A percentile compares a stretch with the other conserved stretches of the same genome.
phyloP scores from a whole-genome alignment of 2,113 vertebrate species.

The Centrocercus urophasianus region DNA sequence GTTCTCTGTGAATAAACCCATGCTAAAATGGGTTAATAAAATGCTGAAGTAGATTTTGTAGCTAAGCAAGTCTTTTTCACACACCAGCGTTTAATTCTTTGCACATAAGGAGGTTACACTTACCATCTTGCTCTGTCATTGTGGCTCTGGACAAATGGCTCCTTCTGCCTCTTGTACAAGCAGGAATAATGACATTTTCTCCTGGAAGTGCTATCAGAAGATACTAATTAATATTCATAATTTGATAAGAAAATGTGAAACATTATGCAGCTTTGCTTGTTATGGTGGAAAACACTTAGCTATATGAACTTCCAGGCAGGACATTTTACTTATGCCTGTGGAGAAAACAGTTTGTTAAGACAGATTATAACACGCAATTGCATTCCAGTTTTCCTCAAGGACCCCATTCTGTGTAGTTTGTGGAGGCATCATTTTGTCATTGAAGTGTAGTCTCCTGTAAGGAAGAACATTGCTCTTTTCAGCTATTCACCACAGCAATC shows the following conservation, averaged over 20 bases:
- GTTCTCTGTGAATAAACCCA: background rate
- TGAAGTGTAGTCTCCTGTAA: background rate
- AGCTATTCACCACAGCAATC: background rate
- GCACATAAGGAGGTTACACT: accelerated
- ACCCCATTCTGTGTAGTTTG: background rate
- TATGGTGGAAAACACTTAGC: background rate
- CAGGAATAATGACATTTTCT: background rate
- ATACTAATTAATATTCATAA: background rate
- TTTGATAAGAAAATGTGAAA: conserved; percentile 14
- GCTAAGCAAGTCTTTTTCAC: background rate
- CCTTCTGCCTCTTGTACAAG: background rate
- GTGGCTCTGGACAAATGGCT: background rate
- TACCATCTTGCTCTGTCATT: background rate
- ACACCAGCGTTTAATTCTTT: accelerated
- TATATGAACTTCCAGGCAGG: background rate
- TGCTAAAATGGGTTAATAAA: background rate
- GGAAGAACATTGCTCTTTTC: conserved; percentile 23
- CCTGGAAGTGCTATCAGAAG: background rate
- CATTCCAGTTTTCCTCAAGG: background rate
- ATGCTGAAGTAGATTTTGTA: background rate
- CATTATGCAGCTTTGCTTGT: background rate
- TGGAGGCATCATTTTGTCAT: background rate
- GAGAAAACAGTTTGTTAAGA: background rate
- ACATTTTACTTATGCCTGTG: background rate
- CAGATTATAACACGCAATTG: background rate